Conservation (phyloP, 2,113 vertebrate genomes). For the Pollimyrus isidori region DNA sequence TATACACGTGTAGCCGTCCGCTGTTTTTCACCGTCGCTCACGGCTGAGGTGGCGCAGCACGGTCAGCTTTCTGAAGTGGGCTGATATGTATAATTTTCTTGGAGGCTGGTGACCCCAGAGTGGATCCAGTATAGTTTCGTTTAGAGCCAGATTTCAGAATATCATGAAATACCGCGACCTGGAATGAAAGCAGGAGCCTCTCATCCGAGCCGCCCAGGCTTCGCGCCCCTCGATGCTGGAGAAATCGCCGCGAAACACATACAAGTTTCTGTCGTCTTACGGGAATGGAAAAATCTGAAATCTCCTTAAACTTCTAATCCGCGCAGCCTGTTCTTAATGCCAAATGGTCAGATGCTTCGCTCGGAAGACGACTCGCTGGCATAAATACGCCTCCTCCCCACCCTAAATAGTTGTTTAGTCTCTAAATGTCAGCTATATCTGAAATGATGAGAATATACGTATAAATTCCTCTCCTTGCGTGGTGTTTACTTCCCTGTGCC, state of each 20-base stretch:
- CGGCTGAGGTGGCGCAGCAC: background rate
- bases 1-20: background rate
- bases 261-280: background rate
- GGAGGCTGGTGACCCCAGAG: background rate
- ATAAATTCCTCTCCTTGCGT: background rate
- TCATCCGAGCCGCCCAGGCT: background rate
- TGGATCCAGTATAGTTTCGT: background rate
- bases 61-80: background rate
- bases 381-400: background rate
- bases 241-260: background rate
- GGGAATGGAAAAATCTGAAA: background rate
- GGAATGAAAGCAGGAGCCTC: background rate
- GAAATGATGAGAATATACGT: background rate
- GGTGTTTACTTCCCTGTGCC: background rate
- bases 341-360: background rate
- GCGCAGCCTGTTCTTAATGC: background rate
- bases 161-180: background rate
- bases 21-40: background rate
- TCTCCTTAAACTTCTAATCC: conserved; percentile 2
- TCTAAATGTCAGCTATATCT: background rate
- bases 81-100: background rate
- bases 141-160: background rate
- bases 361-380: background rate
- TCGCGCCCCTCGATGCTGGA: background rate
- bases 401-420: background rate